Base-by-base conservation (phyloP, 2,797 vertebrate genomes). In the Platalea minor region DNA sequence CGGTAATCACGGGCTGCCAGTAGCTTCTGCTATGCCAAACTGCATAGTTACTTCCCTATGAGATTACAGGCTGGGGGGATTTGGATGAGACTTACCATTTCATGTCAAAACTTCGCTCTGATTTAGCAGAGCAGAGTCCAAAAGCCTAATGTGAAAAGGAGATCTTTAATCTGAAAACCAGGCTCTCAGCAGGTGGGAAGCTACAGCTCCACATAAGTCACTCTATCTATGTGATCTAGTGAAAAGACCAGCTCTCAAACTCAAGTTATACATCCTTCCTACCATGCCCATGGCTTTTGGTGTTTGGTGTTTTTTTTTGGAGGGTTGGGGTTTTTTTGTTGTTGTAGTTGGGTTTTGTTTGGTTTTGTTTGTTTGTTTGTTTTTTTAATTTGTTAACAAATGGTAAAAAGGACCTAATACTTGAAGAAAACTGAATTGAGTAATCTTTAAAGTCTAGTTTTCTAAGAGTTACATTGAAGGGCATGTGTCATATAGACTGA, bases 211-310 rank as follows among this genome's bases (percentile, higher is more conserved):
- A 41, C 39, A 28, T 31, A 61, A 88, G 19, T 63, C 79, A 59
- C 51, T 33, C 6, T 4, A 43, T 7, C 28, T 53, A 4, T 10
- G 24, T 0, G 76, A 41, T 15, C 24, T 7, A 69, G 12, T 24
- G 39, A n/a, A 37, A 75, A 50, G 28, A 11, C 11, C 50, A 61
- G 37, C 41, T 51, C 84, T 74, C 45, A 39, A 5, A 29, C 43
- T n/a, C 1, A 7, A 86, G 21, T 2, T 56, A 26, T 20, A 65
- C 11, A 54, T 39, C 68, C 45, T 79, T 77, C 28, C 46, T 48
- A 56, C 15, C 50, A 37, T 0, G 0, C 5, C 37, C 12, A 20
- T 2, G 10, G 41, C 9, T 61, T 56, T 31, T 20, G 33, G 16
- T 21, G 13, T 14, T 78, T 23, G 17, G 21, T 24, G 41, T 13